Conservation (phyloP, 2,113 vertebrate genomes). For the Epinephelus lanceolatus region DNA sequence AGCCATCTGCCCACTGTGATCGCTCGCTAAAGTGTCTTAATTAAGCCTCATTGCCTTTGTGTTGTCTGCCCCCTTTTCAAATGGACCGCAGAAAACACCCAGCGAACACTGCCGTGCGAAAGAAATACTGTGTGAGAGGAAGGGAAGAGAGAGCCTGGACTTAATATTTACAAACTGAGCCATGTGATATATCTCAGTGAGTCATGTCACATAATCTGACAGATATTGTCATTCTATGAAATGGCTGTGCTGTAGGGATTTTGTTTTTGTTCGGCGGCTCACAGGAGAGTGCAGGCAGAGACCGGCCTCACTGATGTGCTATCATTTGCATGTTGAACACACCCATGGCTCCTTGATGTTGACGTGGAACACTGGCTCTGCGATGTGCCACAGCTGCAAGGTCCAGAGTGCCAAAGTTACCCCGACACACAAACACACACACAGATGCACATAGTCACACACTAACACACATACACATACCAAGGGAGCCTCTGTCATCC, state of each 20-base stretch:
- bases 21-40: constrained; percentile 81
- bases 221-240: constrained; percentile 55
- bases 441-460: constrained; percentile 3
- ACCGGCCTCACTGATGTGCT: constrained; percentile 45
- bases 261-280: constrained; percentile 52
- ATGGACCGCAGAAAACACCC: constrained; percentile 43
- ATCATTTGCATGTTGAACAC: constrained; percentile 73
- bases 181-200: constrained; percentile 32
- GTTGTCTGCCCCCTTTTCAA: constrained; percentile 44
- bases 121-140: background rate
- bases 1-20: constrained; percentile 85
- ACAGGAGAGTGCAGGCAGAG: constrained; percentile 34
- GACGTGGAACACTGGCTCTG: constrained; percentile 50
- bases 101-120: constrained; percentile 2
- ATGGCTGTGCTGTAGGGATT: constrained; percentile 59
- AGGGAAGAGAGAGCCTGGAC: constrained; percentile 29
- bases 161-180: constrained; percentile 22
- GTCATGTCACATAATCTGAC: constrained; percentile 54
- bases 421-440: constrained; percentile 24
- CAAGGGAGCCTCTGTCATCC: constrained; percentile 65
- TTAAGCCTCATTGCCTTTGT: constrained; percentile 80
- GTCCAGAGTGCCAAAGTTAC: constrained; percentile 54
- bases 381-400: constrained; percentile 55
- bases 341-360: constrained; percentile 60
- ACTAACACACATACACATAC: constrained; percentile 23